phyloP scores from a whole-genome alignment of 2,888 invertebrate species.

The Salticus scenicus region DNA sequence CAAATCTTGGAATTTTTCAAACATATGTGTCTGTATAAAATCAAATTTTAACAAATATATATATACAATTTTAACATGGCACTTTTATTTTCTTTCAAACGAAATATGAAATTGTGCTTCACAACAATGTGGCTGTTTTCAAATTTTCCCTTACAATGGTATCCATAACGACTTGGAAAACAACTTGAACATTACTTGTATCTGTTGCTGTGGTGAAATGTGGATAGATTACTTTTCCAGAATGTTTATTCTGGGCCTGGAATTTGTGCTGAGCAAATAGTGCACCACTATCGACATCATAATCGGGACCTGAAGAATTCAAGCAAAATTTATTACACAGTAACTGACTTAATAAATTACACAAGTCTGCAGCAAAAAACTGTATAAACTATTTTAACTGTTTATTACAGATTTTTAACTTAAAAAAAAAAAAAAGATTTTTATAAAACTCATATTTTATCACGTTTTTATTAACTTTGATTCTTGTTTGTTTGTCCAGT shows the following conservation, averaged over 20 bases:
- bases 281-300: constrained; percentile 81
- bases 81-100: too few species aligned
- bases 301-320: constrained; percentile 78
- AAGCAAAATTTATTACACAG: too few species aligned
- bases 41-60: constrained; percentile 47
- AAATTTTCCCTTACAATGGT: constrained; percentile 81
- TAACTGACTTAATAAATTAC: neutral
- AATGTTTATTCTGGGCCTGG: constrained; percentile 79
- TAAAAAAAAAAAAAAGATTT: too few species aligned
- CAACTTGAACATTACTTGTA: constrained; percentile 82
- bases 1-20: constrained; percentile 2
- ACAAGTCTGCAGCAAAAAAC: too few species aligned
- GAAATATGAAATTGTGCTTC: constrained; percentile 31
- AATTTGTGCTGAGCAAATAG: constrained; percentile 81
- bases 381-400: too few species aligned
- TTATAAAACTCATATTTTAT: too few species aligned
- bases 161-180: constrained; percentile 82
- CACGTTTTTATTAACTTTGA: too few species aligned
- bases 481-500: too few species aligned
- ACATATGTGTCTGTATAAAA: constrained; percentile 44
- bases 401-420: too few species aligned
- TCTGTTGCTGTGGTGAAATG: constrained; percentile 83
- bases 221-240: constrained; percentile 80
- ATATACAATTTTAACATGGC: constrained; percentile 60
- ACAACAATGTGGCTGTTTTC: constrained; percentile 79